Base-by-base conservation (phyloP, 2,888 invertebrate genomes). In the Agonopterix subpropinquella region DNA sequence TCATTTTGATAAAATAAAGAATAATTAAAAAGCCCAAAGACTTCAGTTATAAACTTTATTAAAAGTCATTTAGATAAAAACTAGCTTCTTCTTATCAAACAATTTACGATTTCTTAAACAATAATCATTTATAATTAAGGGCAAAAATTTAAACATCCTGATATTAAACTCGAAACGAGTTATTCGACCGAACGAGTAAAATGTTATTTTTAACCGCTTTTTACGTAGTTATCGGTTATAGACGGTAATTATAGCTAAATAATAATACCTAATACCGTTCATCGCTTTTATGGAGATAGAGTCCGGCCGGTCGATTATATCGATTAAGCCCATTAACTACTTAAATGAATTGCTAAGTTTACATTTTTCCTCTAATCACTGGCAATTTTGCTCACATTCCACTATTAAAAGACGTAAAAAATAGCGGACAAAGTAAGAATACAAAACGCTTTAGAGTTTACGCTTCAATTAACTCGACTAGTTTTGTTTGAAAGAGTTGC, bases 331-430 rank as follows among this genome's bases (percentile, higher is more conserved):
- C 63, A 69, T 72, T 73, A 74, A 65, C 65, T 69, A 62, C 67
- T 68, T 70, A 64, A 68, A 64, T 58, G 61, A 63, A 74, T 69
- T 59, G 66, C 67, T 58, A 60, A 69, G 59, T 62, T 68, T 57
- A 57, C 58, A 61, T 67, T 72, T 68, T 65, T 61, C 58, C 50
- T 55, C 56, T 65, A 67, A 72, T 74, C 59, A 62, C 54, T 54
- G 52, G 62, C 64, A 62, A 70, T 61, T 66, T 64, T 62, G 55
- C 53, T 54, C 54, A 61, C 67, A 70, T 70, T 62, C 65, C 59
- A 48, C 52, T 51, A 59, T 66, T 60, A 59, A 59, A 59, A 51
- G 47, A 45, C 48, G 48, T 48, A 48, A 51, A 44, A 57, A 57
- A 57, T 56, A 36, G 50, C 53, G 54, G 59, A 55, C 49, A 48